phyloP scores from a whole-genome alignment of 2,113 vertebrate genomes.

The Fregata magnificens region DNA sequence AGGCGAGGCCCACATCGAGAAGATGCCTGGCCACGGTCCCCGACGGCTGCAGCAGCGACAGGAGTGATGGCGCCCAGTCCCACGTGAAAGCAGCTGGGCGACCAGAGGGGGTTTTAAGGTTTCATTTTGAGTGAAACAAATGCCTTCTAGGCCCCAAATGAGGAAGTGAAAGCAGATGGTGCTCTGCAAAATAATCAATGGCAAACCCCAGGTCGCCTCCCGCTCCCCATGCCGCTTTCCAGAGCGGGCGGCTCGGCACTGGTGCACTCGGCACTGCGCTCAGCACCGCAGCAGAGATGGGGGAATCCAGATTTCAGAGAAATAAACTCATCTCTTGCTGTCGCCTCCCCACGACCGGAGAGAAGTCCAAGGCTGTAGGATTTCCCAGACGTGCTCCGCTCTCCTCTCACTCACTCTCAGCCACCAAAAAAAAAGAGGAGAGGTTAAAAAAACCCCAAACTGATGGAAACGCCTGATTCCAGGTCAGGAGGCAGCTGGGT shows the following conservation, averaged over 20 bases:
- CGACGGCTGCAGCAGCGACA: fast-evolving
- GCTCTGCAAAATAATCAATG: not conserved
- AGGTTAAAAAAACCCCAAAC: not conserved
- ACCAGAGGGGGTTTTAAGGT: not conserved
- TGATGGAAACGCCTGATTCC: fast-evolving
- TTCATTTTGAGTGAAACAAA: not conserved
- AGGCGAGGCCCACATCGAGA: not conserved
- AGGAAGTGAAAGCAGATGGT: slow-evolving; percentile 41
- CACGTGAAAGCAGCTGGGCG: not conserved
- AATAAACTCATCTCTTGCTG: not conserved
- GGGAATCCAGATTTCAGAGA: not conserved
- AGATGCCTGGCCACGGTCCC: not conserved
- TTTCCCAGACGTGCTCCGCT: not conserved
- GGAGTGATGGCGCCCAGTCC: not conserved
- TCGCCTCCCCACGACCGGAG: fast-evolving
- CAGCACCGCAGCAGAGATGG: fast-evolving
- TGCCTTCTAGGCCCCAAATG: not conserved
- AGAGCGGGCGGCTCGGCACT: not conserved
- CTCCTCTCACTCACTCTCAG: fast-evolving
- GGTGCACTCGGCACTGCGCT: not conserved
- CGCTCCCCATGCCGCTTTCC: fast-evolving
- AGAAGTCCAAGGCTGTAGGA: not conserved
- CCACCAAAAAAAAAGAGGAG: not conserved
- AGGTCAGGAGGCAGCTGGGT: not conserved
- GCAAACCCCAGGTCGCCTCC: not conserved